Conservation (phyloP, 2,797 vertebrate genomes). For the Acanthurus tractus region DNA sequence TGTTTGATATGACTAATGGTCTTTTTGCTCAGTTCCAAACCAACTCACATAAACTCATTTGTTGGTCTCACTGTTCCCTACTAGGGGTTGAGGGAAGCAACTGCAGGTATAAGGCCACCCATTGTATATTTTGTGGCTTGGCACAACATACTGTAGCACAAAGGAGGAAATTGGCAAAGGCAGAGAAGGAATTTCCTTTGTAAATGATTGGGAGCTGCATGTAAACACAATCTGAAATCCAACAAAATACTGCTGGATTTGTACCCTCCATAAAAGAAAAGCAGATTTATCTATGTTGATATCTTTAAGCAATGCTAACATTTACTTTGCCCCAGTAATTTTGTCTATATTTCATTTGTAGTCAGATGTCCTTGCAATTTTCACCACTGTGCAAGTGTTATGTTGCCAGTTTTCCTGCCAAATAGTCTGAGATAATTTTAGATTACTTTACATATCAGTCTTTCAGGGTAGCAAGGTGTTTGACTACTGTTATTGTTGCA, state of each 20-base stretch:
- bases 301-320: neutral
- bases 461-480: neutral
- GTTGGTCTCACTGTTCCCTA: slow-evolving; percentile 25
- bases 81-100: slow-evolving; percentile 33
- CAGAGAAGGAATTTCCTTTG: slow-evolving; percentile 7
- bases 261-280: neutral
- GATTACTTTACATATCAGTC: neutral
- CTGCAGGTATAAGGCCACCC: neutral
- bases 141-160: neutral
- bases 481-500: neutral
- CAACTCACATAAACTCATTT: neutral
- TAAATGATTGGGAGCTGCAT: neutral
- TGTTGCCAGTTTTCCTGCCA: neutral
- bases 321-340: neutral
- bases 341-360: neutral
- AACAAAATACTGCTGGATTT: neutral
- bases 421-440: neutral
- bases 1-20: neutral
- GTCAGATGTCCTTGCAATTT: neutral
- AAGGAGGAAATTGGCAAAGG: slow-evolving; percentile 16
- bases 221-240: neutral
- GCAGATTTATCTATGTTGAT: neutral
- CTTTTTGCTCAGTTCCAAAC: neutral
- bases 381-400: neutral
- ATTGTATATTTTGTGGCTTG: neutral